Conservation (phyloP, 2,888 invertebrate genomes). For the Chrysolina haemoptera region DNA sequence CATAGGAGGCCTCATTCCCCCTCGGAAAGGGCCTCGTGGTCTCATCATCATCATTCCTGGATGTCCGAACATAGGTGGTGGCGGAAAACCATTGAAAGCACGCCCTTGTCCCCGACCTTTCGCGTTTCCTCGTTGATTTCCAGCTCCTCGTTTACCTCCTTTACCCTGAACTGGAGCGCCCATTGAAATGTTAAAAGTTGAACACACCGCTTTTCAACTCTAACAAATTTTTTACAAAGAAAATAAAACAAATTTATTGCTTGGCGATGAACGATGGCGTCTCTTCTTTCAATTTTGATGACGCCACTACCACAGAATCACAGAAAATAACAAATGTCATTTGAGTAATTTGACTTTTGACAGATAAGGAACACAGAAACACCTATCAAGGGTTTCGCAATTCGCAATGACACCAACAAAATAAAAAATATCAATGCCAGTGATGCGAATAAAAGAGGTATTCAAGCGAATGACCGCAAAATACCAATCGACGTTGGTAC, state of each 20-base stretch:
- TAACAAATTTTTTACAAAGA: too few species aligned
- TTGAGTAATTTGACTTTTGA: not conserved
- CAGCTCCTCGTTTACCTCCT: conserved; percentile 52
- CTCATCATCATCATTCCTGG: conserved; percentile 53
- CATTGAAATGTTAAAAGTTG: conserved; percentile 46
- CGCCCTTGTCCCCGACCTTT: conserved; percentile 56
- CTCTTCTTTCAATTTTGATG: not conserved
- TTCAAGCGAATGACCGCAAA: too few species aligned
- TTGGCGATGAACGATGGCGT: conserved; percentile 4
- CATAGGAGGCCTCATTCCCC: conserved; percentile 59
- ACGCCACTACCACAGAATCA: not conserved
- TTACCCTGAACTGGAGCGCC: conserved; percentile 58
- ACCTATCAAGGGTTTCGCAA: too few species aligned
- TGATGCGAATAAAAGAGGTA: too few species aligned
- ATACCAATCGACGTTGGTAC: too few species aligned
- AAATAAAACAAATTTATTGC: not conserved
- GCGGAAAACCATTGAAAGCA: conserved; percentile 55
- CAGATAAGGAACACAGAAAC: too few species aligned
- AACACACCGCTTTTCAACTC: conserved; percentile 13
- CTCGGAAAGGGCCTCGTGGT: conserved; percentile 57
- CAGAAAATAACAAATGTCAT: not conserved
- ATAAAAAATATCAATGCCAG: too few species aligned
- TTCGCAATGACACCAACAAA: too few species aligned
- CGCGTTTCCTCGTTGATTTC: conserved; percentile 53
- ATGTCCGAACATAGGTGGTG: conserved; percentile 49